Evolutionary conservation across 2,888 invertebrate genomes (phyloP).

Genomic region (Diadromus collaris): DNA sequence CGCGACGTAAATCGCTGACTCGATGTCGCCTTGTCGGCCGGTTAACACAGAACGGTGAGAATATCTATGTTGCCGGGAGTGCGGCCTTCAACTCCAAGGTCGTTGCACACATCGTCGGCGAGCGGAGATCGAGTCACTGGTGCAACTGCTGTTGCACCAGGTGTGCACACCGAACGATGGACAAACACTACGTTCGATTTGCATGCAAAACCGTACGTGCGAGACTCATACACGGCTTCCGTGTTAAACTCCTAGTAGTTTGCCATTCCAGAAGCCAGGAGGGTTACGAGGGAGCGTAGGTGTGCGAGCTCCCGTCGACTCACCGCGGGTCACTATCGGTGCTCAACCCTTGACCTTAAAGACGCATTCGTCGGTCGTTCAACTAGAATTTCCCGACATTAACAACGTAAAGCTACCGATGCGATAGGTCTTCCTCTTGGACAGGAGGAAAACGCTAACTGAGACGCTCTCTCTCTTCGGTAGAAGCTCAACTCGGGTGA

Average conservation of each 20-base stretch:
- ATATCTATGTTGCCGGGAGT: slow-evolving; percentile 20
- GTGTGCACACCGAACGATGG: slow-evolving; percentile 12
- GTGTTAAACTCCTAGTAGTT: slow-evolving; percentile 6
- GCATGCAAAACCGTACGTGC: slow-evolving; percentile 7
- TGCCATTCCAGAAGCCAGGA: slow-evolving; percentile 14
- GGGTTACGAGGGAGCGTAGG: slow-evolving; percentile 7
- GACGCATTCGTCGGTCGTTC: slow-evolving; percentile 64
- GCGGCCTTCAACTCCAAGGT: slow-evolving; percentile 58
- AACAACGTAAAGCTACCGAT: slow-evolving; percentile 64
- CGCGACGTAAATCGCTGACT: slow-evolving; percentile 55
- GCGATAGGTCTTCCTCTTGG: not conserved
- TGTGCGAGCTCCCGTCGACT: slow-evolving; percentile 13
- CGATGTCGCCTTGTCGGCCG: slow-evolving; percentile 49
- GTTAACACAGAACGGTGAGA: slow-evolving; percentile 46
- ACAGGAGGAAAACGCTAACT: not conserved
- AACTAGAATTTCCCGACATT: slow-evolving; percentile 62
- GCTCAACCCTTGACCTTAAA: slow-evolving; percentile 68
- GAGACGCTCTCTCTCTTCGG: not conserved
- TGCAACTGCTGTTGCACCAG: slow-evolving; percentile 35
- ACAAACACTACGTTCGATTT: not conserved
- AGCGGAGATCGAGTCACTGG: slow-evolving; percentile 17
- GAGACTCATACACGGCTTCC: not conserved
- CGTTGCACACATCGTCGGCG: slow-evolving; percentile 56
- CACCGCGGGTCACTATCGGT: slow-evolving; percentile 61
- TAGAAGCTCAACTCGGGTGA: not conserved